Conservation (phyloP, 2,797 vertebrate genomes). For the Tachyglossus aculeatus region DNA sequence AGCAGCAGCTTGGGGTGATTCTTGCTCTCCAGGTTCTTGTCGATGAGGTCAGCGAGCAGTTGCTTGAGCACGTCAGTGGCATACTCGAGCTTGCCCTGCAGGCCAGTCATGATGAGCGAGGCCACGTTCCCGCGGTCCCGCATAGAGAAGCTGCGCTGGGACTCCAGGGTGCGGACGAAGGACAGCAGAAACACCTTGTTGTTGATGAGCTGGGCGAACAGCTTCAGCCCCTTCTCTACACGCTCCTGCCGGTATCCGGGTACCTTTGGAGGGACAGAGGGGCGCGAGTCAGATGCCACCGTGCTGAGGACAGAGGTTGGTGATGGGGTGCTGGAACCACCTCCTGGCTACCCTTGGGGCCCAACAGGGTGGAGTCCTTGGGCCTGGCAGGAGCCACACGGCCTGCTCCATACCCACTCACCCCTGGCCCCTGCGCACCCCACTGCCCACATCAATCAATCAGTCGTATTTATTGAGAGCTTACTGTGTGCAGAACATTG, state of each 20-base stretch:
- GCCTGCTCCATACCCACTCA: fast-evolving
- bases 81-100: conserved; percentile 97
- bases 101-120: conserved; percentile 94
- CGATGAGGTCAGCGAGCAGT: conserved; percentile 95
- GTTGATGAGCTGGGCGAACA: conserved; percentile 98
- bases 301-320: background rate
- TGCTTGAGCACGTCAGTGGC: conserved; percentile 97
- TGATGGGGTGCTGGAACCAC: too few relatives aligned
- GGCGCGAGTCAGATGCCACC: background rate
- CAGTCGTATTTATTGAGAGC: background rate
- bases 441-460: background rate
- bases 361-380: too few relatives aligned
- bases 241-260: conserved; percentile 95
- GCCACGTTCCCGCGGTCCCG: conserved; percentile 95
- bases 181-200: conserved; percentile 96
- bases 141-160: conserved; percentile 97
- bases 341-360: too few relatives aligned
- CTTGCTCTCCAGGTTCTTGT: conserved; percentile 98
- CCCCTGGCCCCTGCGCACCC: background rate
- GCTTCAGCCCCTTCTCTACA: conserved; percentile 94
- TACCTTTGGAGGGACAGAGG: conserved; percentile 74
- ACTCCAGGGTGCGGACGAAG: conserved; percentile 96
- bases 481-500: background rate
- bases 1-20: conserved; percentile 97
- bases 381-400: too few relatives aligned